These are phyloP conservation scores for Crotalus viridis DNA, from an alignment of 2,113 vertebrate genomes.

Conservation along the genomic window DNA sequence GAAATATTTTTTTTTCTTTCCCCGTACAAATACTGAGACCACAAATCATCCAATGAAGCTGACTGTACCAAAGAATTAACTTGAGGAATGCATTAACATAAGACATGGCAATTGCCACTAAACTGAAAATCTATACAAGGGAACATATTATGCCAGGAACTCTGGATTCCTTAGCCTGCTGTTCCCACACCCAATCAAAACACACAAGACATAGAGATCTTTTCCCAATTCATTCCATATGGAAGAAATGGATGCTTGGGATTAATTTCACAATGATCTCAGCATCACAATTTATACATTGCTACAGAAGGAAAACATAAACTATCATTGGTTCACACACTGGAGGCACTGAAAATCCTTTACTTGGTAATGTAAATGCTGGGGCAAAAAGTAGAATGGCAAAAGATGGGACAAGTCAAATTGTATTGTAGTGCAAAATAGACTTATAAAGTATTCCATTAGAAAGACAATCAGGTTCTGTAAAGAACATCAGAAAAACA, in stretches of 20 bases:
- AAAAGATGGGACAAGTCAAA: not conserved
- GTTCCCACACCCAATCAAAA: not conserved
- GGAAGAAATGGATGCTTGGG: not conserved
- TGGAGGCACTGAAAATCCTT: not conserved
- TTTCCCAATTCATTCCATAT: not conserved
- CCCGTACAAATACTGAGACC: not conserved
- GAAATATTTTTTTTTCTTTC: not conserved
- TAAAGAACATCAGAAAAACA: not conserved
- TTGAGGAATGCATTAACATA: not conserved
- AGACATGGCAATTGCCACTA: not conserved
- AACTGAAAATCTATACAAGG: not conserved
- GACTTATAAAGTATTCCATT: not conserved
- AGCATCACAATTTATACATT: not conserved
- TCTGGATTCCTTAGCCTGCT: not conserved
- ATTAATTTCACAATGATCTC: not conserved
- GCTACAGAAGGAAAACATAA: not conserved
- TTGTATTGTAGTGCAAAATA: not conserved
- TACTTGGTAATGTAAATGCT: not conserved
- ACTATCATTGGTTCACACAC: not conserved
- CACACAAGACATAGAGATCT: not conserved
- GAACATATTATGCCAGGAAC: not conserved
- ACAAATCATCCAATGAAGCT: not conserved
- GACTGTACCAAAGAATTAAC: not conserved
- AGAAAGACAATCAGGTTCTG: not conserved
- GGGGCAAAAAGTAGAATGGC: not conserved